Conservation (phyloP, 2,797 vertebrate species). For the Coregonus suidteri region DNA sequence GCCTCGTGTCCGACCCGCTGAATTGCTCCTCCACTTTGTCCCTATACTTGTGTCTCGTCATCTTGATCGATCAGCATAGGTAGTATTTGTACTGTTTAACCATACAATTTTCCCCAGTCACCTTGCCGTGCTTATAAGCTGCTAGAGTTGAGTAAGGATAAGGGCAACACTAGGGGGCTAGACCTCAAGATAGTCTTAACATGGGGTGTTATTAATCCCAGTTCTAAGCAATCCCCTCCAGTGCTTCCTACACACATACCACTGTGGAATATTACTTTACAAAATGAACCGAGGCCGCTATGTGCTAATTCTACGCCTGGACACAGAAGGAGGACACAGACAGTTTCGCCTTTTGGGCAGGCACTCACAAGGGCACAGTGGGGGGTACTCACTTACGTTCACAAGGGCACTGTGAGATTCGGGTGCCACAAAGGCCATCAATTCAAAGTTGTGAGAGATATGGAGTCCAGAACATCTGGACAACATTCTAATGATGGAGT, state of each 20-base stretch:
- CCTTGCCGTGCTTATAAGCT: too few species aligned
- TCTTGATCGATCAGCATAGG: too few species aligned
- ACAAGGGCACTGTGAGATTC: neutral
- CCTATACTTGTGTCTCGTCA: too few species aligned
- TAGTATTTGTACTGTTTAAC: too few species aligned
- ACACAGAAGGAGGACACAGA: neutral
- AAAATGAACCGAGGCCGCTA: neutral
- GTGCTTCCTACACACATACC: neutral
- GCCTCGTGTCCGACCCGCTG: too few species aligned
- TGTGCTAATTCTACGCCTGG: neutral
- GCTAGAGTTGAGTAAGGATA: too few species aligned
- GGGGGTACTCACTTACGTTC: neutral
- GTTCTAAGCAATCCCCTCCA: neutral
- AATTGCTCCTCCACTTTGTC: too few species aligned
- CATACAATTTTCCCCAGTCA: too few species aligned
- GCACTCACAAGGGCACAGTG: too few species aligned
- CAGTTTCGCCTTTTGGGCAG: neutral
- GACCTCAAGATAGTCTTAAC: neutral
- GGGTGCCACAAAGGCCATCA: slow-evolving; percentile 15
- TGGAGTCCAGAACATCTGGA: slow-evolving; percentile 27
- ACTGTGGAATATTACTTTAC: neutral
- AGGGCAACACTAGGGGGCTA: neutral
- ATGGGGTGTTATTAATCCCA: neutral
- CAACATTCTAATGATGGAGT: slow-evolving; percentile 27
- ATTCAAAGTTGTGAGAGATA: slow-evolving; percentile 19